Evolutionary conservation across 2,888 invertebrate genomes (phyloP).

Genomic region (Stratiomys singularior): DNA sequence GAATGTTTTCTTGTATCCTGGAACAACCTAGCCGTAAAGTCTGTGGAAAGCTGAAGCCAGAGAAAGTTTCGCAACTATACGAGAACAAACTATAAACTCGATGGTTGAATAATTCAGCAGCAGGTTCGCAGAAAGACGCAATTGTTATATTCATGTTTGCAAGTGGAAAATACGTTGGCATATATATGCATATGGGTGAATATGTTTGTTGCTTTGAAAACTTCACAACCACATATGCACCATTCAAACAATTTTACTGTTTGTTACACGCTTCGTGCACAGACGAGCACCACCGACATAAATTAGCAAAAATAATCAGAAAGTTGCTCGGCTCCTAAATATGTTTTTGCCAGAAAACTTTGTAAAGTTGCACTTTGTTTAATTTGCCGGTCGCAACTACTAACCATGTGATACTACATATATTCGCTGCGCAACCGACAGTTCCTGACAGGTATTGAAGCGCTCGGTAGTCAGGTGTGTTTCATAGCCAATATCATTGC

Average conservation of each 20-base stretch:
- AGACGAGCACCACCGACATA: slow-evolving; percentile 44
- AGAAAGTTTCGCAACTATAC: slow-evolving; percentile 14
- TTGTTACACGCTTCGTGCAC: slow-evolving; percentile 37
- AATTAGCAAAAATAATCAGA: slow-evolving; percentile 49
- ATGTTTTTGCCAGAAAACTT: slow-evolving; percentile 37
- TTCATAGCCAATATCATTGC: not conserved
- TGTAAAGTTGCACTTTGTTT: slow-evolving; percentile 40
- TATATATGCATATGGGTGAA: not conserved
- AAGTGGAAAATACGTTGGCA: slow-evolving; percentile 30
- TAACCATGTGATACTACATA: no score
- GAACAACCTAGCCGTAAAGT: not conserved
- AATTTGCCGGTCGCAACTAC: slow-evolving; percentile 22
- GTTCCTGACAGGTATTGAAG: slow-evolving; percentile 15
- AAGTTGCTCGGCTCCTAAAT: slow-evolving; percentile 44
- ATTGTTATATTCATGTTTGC: slow-evolving; percentile 39
- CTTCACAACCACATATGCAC: slow-evolving; percentile 27
- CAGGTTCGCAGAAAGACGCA: slow-evolving; percentile 29
- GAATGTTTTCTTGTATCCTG: not conserved
- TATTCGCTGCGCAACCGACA: not conserved
- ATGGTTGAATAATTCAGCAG: slow-evolving; percentile 20
- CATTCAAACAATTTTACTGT: slow-evolving; percentile 21
- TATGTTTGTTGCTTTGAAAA: slow-evolving; percentile 27
- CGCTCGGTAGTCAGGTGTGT: not conserved
- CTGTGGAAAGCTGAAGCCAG: not conserved
- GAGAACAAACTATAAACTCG: slow-evolving; percentile 23